Evolutionary conservation across 2,113 vertebrate genomes (phyloP).

Genomic region (Parus major): DNA sequence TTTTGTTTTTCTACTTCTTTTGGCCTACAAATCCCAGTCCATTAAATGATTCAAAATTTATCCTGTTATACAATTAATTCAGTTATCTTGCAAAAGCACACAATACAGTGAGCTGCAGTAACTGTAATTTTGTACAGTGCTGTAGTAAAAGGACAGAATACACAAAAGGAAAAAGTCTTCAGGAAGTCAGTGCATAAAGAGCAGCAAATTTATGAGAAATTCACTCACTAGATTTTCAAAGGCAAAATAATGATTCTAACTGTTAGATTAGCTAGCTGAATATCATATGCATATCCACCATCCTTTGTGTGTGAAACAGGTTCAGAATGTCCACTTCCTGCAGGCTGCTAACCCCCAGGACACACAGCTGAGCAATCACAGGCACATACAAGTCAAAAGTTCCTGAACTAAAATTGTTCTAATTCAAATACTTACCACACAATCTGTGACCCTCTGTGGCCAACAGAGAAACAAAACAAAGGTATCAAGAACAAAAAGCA

Average conservation of each 20-base stretch:
- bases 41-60: neutral
- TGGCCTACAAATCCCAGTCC: neutral
- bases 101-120: neutral
- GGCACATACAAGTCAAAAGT: neutral
- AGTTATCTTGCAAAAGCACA: neutral
- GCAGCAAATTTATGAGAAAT: neutral
- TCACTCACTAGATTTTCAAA: neutral
- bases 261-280: neutral
- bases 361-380: neutral
- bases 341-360: neutral
- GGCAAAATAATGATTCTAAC: neutral
- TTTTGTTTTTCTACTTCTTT: neutral
- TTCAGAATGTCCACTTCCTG: neutral
- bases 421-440: slow-evolving; percentile 34
- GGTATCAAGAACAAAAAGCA: slow-evolving; percentile 18
- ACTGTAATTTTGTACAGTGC: neutral
- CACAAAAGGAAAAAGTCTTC: neutral
- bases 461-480: slow-evolving; percentile 60
- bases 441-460: slow-evolving; percentile 62
- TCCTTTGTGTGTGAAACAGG: neutral
- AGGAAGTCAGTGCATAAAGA: neutral
- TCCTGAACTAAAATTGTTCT: neutral
- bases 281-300: neutral
- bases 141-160: neutral
- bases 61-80: neutral